Evolutionary conservation across 1,140 invertebrate species (phyloP).

Genomic region (Musca vetustissima): DNA sequence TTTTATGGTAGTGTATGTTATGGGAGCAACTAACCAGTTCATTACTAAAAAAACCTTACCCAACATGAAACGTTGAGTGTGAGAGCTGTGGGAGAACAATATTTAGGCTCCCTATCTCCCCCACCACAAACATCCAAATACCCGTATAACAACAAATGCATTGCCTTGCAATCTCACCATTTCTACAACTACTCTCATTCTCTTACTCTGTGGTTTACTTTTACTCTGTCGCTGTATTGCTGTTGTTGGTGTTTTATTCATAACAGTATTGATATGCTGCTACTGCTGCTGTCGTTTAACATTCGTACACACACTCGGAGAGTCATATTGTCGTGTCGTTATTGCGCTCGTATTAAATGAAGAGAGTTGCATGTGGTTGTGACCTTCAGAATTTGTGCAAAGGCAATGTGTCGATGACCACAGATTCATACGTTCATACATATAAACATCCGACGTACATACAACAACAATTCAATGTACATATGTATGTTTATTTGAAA

Average conservation of each 20-base stretch:
- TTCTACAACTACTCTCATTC: not conserved
- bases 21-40: too few relatives aligned
- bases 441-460: constrained; percentile 41
- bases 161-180: not conserved
- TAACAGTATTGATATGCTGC: constrained; percentile 12
- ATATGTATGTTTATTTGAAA: constrained; percentile 39
- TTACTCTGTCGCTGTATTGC: too few relatives aligned
- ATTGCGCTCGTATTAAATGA: constrained; percentile 2
- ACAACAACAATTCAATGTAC: constrained; percentile 16
- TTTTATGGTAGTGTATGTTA: too few relatives aligned
- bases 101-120: not conserved
- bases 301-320: too few relatives aligned
- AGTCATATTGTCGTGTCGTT: constrained; percentile 13
- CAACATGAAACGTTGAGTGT: too few relatives aligned
- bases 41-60: too few relatives aligned
- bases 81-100: too few relatives aligned
- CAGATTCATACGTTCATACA: constrained; percentile 45
- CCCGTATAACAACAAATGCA: not conserved
- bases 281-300: constrained; percentile 20
- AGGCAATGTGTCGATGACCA: constrained; percentile 58
- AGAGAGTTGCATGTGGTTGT: constrained; percentile 42
- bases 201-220: constrained; percentile 6
- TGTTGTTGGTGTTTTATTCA: too few relatives aligned
- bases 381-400: constrained; percentile 57
- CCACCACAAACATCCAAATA: not conserved